Evolutionary conservation across 2,888 invertebrate species (phyloP).

Genomic region (Agonum fuliginosum): DNA sequence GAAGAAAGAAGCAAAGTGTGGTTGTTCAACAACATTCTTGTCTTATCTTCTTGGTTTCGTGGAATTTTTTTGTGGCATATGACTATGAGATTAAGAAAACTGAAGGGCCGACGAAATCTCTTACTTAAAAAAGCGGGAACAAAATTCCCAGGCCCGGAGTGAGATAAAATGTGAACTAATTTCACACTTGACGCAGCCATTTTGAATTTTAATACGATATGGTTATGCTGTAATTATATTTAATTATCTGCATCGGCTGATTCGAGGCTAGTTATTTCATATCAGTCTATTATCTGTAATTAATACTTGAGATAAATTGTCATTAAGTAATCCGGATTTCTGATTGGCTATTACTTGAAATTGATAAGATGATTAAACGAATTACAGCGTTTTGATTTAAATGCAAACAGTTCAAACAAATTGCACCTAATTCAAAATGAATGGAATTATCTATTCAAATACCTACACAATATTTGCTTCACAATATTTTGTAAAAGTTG

Average conservation of each 20-base stretch:
- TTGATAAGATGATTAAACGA: slow-evolving; percentile 20
- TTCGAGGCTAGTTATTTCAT: not conserved
- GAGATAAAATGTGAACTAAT: not conserved
- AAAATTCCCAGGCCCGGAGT: slow-evolving; percentile 4
- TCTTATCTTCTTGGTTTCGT: slow-evolving; percentile 23
- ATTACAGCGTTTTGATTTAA: slow-evolving; percentile 21
- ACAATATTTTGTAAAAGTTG: too few relatives aligned
- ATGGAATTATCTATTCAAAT: too few relatives aligned
- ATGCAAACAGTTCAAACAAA: not conserved
- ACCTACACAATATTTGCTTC: too few relatives aligned
- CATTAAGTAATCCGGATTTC: slow-evolving; percentile 10
- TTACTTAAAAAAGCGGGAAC: slow-evolving; percentile 9
- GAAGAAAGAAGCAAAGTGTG: too few relatives aligned
- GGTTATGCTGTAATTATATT: slow-evolving; percentile 11
- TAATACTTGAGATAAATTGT: slow-evolving; percentile 20
- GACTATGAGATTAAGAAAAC: slow-evolving; percentile 13
- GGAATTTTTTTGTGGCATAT: slow-evolving; percentile 32
- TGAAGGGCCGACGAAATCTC: slow-evolving; percentile 3
- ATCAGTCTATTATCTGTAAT: slow-evolving; percentile 30
- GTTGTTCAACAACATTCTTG: slow-evolving; percentile 22
- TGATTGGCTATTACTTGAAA: slow-evolving; percentile 16
- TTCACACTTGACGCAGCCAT: slow-evolving; percentile 22
- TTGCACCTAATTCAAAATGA: not conserved
- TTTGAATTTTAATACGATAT: slow-evolving; percentile 25
- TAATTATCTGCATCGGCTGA: slow-evolving; percentile 5